Evolutionary conservation across 1,140 invertebrate genomes (phyloP).

Genomic region (Hetaerina americana): DNA sequence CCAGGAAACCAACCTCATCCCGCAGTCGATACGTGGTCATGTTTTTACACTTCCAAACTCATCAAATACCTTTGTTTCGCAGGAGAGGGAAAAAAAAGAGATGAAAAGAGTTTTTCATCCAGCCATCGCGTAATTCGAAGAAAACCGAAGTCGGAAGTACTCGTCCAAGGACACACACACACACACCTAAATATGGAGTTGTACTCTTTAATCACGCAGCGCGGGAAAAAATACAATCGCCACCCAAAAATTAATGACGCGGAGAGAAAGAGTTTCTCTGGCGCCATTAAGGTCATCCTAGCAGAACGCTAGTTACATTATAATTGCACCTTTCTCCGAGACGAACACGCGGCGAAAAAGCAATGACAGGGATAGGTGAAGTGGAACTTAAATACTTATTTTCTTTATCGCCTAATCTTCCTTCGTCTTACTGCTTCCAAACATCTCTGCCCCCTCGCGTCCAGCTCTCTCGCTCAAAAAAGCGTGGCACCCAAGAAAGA

Average conservation of each 20-base stretch:
- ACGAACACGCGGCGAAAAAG: too few relatives aligned
- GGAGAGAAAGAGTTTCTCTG: neutral
- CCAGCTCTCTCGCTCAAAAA: too few relatives aligned
- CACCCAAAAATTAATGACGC: neutral
- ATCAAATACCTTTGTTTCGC: neutral
- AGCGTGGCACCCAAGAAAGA: too few relatives aligned
- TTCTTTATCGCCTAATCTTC: too few relatives aligned
- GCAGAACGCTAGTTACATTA: neutral
- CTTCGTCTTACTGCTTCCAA: too few relatives aligned
- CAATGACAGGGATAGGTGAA: neutral
- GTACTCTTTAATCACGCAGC: neutral
- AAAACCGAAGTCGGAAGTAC: neutral
- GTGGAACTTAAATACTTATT: neutral
- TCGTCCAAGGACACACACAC: neutral
- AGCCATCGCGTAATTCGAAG: neutral
- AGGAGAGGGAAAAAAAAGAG: neutral
- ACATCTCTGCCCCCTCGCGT: too few relatives aligned
- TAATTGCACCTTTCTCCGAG: neutral
- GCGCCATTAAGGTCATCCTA: neutral
- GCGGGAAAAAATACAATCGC: neutral
- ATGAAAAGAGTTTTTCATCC: neutral
- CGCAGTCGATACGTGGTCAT: too few relatives aligned
- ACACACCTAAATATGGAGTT: too few relatives aligned
- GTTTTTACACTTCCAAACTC: too few relatives aligned
- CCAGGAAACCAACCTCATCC: too few relatives aligned